phyloP scores from a whole-genome alignment of 2,888 invertebrate species.

The Nymphalis c-album region DNA sequence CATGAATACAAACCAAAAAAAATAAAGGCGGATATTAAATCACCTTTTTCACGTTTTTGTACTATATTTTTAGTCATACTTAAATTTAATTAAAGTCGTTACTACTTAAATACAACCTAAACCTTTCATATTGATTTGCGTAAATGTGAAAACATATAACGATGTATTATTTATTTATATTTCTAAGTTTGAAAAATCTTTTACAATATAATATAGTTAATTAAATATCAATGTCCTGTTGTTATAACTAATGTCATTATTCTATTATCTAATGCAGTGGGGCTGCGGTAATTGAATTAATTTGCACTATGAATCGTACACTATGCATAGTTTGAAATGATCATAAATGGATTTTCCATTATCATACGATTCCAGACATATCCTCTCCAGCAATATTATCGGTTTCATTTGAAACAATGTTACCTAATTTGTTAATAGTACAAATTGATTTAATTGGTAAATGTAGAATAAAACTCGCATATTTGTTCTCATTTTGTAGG shows the following conservation, averaged over 20 bases:
- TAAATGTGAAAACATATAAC: no score
- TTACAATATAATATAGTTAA: neutral
- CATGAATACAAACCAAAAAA: no score
- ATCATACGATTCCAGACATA: constrained; percentile 29
- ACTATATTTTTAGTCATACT: no score
- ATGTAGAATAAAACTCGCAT: no score
- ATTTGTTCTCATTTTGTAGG: no score
- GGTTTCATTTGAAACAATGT: constrained; percentile 16
- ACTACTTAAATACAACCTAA: no score
- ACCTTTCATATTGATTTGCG: no score
- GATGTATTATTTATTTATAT: no score
- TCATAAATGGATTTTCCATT: constrained; percentile 34
- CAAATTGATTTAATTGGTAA: neutral
- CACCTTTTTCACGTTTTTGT: no score
- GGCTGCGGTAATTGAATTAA: constrained; percentile 34
- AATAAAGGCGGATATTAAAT: no score
- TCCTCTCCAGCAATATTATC: constrained; percentile 21
- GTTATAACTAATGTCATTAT: constrained; percentile 1
- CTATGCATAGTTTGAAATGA: constrained; percentile 25
- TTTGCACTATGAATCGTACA: constrained; percentile 28
- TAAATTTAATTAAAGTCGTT: no score
- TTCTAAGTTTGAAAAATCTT: no score
- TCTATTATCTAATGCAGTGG: constrained; percentile 21
- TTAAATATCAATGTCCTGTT: neutral
- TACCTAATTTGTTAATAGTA: constrained; percentile 7